Conservation (phyloP, 1,140 invertebrate genomes). For the Anthonomus grandis region DNA sequence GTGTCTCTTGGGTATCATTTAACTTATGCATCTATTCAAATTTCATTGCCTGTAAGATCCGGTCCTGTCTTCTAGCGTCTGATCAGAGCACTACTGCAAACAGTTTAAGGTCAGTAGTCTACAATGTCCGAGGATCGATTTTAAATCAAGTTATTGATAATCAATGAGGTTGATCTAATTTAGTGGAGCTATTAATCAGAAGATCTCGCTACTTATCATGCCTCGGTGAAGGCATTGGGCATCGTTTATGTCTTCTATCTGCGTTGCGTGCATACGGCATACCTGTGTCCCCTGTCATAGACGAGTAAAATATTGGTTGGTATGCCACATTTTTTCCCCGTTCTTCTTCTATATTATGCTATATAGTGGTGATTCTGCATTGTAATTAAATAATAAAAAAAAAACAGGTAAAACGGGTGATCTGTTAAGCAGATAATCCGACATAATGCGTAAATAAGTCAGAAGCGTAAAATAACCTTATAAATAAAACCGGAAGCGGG, state of each 20-base stretch:
- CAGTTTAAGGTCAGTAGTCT: constrained; percentile 13
- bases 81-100: too few species aligned
- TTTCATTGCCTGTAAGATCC: too few species aligned
- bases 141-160: constrained; percentile 17
- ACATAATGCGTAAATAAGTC: constrained; percentile 3
- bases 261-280: constrained; percentile 4
- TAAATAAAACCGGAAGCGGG: constrained; percentile 5
- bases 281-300: constrained; percentile 1
- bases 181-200: constrained; percentile 15
- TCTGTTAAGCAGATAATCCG: neutral
- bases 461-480: neutral
- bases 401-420: constrained; percentile 5
- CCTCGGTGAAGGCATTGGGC: constrained; percentile 5
- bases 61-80: too few species aligned
- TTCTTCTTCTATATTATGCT: too few species aligned
- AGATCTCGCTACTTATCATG: constrained; percentile 10
- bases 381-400: too few species aligned
- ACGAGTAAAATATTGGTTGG: neutral
- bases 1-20: too few species aligned
- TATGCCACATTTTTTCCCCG: too few species aligned
- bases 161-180: constrained; percentile 16
- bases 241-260: constrained; percentile 9
- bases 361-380: too few species aligned
- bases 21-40: too few species aligned
- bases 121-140: constrained; percentile 1